Conservation (phyloP, 2,888 invertebrate genomes). For the Subacronicta megacephala region DNA sequence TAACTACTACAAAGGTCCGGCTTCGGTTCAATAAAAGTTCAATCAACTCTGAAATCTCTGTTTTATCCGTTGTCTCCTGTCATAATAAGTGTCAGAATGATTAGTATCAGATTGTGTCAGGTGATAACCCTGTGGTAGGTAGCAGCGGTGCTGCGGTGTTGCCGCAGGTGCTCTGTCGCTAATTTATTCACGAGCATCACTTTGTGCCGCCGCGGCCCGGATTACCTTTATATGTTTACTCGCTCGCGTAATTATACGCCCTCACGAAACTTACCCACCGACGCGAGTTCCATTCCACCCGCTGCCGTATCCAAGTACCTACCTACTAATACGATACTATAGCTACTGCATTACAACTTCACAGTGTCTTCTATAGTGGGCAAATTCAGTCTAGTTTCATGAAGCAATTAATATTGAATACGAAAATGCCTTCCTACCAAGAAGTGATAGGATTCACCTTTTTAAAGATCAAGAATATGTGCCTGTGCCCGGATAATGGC, state of each 20-base stretch:
- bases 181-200: conserved; percentile 88
- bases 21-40: too few relatives aligned
- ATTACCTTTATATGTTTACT: conserved; percentile 89
- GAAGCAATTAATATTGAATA: too few relatives aligned
- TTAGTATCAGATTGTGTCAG: conserved; percentile 9
- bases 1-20: too few relatives aligned
- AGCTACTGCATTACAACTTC: conserved; percentile 9
- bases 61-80: too few relatives aligned
- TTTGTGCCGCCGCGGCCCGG: conserved; percentile 88
- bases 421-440: too few relatives aligned
- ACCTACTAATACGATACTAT: conserved; percentile 34
- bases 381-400: background rate
- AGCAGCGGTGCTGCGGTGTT: conserved; percentile 72
- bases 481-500: too few relatives aligned
- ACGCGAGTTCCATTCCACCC: conserved; percentile 42
- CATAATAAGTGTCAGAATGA: background rate
- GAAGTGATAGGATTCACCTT: too few relatives aligned
- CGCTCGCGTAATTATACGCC: conserved; percentile 88
- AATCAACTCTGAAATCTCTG: too few relatives aligned
- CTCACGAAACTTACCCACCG: conserved; percentile 82
- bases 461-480: too few relatives aligned
- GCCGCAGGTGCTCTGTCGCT: conserved; percentile 82
- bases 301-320: conserved; percentile 18
- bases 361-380: background rate
- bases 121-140: conserved; percentile 65